Conservation (phyloP, 1,140 invertebrate genomes). For the Drosophila biarmipes region DNA sequence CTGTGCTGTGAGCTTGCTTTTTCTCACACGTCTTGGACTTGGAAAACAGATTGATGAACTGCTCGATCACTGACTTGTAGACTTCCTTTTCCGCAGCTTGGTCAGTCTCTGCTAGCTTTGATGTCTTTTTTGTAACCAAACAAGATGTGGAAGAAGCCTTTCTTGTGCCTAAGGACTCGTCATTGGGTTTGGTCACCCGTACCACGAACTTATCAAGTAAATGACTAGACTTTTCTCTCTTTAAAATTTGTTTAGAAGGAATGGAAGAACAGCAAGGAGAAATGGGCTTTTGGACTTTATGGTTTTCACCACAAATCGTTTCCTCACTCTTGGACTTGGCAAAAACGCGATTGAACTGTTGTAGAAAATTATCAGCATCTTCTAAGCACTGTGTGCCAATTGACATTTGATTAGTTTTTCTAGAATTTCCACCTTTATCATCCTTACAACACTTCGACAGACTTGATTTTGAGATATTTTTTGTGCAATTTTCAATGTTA, state of each 20-base stretch:
- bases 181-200: neutral
- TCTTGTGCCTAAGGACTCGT: neutral
- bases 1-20: neutral
- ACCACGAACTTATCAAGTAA: neutral
- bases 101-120: neutral
- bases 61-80: constrained; percentile 12
- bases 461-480: neutral
- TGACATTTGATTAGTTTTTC: neutral
- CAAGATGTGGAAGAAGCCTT: neutral
- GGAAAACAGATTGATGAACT: neutral
- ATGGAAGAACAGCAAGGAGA: neutral
- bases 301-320: neutral
- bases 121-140: no score
- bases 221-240: neutral
- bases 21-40: neutral
- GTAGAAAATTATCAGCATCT: neutral
- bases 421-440: no score
- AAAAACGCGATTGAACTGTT: constrained; percentile 14
- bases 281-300: neutral
- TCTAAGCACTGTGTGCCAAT: neutral
- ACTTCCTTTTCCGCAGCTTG: constrained; percentile 4
- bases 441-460: neutral
- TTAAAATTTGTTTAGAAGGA: neutral
- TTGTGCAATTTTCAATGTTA: neutral
- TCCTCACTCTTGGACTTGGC: neutral